Base-by-base conservation (phyloP, 2,888 invertebrate genomes). In the Nemurella pictetii region DNA sequence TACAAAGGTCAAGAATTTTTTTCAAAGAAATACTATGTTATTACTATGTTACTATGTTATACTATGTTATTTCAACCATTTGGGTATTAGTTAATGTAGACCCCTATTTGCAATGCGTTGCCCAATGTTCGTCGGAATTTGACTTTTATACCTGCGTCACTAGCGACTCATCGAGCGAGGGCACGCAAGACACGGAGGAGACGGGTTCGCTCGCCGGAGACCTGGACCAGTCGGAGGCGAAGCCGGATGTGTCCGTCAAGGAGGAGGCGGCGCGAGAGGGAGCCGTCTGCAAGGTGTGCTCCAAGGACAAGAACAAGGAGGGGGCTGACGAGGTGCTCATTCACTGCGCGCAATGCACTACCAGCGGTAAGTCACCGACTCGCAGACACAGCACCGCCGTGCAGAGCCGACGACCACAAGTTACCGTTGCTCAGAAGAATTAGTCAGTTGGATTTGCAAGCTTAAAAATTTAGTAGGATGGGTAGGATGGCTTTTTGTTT, bases 271-370 rank as follows among this genome's bases (percentile, higher is more conserved):
- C n/a, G 15, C 83, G 20, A 55, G 85, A 36, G 84, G 55, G 86
- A 32, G 88, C 90, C 1, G 90, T 90, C 80, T 92, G 92, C 87
- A 92, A 92, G 89, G 90, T 91, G 87, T 93, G 93, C 87, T 87
- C 88, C 74, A 89, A 89, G 26, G 89, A 90, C 72, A 90, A 90
- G 84, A 92, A 92, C 86, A 92, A 92, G 88, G 90, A 90, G 73
- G 91, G 90, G 55, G 89, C 90, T 82, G 89, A 91, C 15, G 93
- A 93, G 89, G 91, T 92, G 83, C 89, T 94, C 27, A 91, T 94
- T 80, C 91, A 92, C 84, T 94, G 94, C 89, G 92, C 93, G 7
- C 92, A 93, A 85, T 94, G 94, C 88, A 91, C 91, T 86, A 91
- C 91, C 87, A 90, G 91, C 88, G 95, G 96, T 92, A 92, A 92